Evolutionary conservation across 2,797 vertebrate genomes (phyloP).

Genomic region (Cottoperca gobio): DNA sequence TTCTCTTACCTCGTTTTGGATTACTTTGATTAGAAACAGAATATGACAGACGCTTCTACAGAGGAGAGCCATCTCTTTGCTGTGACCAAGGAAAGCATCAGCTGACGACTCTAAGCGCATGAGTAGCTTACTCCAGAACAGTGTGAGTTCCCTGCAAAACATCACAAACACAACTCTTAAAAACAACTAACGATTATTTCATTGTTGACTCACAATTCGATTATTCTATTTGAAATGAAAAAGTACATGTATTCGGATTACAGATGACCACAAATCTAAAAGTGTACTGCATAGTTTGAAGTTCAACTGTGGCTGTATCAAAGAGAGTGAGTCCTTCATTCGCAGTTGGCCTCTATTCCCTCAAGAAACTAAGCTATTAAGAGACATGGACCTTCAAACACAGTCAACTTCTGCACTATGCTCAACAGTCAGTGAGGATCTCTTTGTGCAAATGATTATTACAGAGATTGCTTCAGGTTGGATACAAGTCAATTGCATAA

Average conservation of each 20-base stretch:
- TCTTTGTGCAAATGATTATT: conserved; percentile 2
- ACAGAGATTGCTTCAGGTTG: conserved; percentile 4
- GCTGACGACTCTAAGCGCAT: conserved; percentile 94
- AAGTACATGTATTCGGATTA: neutral
- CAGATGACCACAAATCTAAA: neutral
- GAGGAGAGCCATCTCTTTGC: conserved; percentile 95
- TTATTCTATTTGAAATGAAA: conserved; percentile 1
- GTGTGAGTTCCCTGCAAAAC: conserved; percentile 93
- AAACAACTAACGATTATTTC: neutral
- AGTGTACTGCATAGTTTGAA: neutral
- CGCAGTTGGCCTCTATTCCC: neutral
- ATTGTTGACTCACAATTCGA: neutral
- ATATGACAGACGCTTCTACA: conserved; percentile 99
- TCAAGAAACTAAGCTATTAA: neutral
- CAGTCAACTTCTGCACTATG: neutral
- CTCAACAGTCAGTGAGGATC: conserved; percentile 3
- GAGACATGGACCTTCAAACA: neutral
- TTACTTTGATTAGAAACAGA: conserved; percentile 99
- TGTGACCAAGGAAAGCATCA: conserved; percentile 94
- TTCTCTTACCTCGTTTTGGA: conserved; percentile 96
- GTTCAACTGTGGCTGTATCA: neutral
- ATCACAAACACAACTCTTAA: conserved; percentile 25
- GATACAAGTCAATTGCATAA: conserved; percentile 5
- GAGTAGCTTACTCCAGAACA: conserved; percentile 99
- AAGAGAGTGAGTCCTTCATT: conserved; percentile 3